Conservation (phyloP, 2,113 vertebrate species). For the Larimichthys polyactis region DNA sequence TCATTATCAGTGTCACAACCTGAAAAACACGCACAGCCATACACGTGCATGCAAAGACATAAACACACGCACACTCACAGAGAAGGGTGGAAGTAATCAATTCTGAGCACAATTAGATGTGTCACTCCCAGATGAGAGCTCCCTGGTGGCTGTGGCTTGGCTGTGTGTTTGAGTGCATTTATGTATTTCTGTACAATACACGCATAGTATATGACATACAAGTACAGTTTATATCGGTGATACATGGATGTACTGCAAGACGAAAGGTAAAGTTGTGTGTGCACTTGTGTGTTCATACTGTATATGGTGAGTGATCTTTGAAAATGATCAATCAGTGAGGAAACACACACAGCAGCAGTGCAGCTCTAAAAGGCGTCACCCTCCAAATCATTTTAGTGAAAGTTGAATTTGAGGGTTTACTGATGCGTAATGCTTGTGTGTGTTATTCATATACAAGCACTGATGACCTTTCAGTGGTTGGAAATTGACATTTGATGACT, state of each 20-base stretch:
- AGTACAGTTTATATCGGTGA: neutral
- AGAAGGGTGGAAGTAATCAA: constrained; percentile 39
- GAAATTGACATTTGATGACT: neutral
- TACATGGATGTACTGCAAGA: neutral
- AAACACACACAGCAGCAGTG: constrained; percentile 6
- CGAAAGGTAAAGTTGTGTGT: neutral
- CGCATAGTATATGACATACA: neutral
- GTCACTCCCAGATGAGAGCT: constrained; percentile 44
- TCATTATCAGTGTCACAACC: constrained; percentile 51
- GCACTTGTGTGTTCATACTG: neutral
- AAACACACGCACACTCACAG: constrained; percentile 24
- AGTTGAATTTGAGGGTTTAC: neutral
- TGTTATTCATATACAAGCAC: neutral
- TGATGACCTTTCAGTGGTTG: neutral
- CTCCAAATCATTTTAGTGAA: neutral
- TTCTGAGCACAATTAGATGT: constrained; percentile 41
- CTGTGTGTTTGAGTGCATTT: constrained; percentile 23
- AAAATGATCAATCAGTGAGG: constrained; percentile 7
- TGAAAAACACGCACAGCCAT: constrained; percentile 33
- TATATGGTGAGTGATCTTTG: constrained; percentile 26
- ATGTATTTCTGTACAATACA: neutral
- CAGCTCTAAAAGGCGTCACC: neutral
- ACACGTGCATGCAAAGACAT: constrained; percentile 9
- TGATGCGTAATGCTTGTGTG: neutral
- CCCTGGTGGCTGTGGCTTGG: constrained; percentile 25